A percentile compares a stretch with the other conserved stretches of the same genome.
phyloP scores from a whole-genome alignment of 2,888 invertebrate species.

The Theretra japonica region DNA sequence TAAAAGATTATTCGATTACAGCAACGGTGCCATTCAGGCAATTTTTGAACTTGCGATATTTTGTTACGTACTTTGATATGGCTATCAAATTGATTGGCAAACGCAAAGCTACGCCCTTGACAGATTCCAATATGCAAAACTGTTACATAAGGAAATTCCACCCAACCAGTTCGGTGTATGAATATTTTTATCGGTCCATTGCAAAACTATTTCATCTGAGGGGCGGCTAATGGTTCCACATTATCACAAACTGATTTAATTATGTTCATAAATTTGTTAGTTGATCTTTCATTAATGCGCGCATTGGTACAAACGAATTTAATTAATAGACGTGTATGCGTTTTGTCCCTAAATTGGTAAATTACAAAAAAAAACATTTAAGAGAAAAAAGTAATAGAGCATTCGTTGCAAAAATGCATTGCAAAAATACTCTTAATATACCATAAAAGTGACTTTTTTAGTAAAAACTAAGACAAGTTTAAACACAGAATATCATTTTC shows the following conservation, averaged over 20 bases:
- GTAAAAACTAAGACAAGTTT: no score
- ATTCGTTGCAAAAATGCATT: no score
- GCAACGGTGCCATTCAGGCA: not conserved
- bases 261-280: constrained; percentile 15
- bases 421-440: no score
- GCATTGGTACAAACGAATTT: not conserved
- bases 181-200: constrained; percentile 6
- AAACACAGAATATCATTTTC: no score
- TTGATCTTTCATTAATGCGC: not conserved
- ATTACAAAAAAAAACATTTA: no score
- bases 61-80: not conserved
- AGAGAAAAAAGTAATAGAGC: no score
- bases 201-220: constrained; percentile 15
- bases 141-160: constrained; percentile 41
- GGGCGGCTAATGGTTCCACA: not conserved
- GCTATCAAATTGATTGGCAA: not conserved
- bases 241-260: constrained; percentile 30
- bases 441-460: no score
- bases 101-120: constrained; percentile 35
- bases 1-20: not conserved
- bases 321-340: not conserved
- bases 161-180: constrained; percentile 32
- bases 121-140: constrained; percentile 42
- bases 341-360: not conserved
- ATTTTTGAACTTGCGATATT: not conserved